Base-by-base conservation (phyloP, 2,113 vertebrate genomes). In the Mustela lutreola region DNA sequence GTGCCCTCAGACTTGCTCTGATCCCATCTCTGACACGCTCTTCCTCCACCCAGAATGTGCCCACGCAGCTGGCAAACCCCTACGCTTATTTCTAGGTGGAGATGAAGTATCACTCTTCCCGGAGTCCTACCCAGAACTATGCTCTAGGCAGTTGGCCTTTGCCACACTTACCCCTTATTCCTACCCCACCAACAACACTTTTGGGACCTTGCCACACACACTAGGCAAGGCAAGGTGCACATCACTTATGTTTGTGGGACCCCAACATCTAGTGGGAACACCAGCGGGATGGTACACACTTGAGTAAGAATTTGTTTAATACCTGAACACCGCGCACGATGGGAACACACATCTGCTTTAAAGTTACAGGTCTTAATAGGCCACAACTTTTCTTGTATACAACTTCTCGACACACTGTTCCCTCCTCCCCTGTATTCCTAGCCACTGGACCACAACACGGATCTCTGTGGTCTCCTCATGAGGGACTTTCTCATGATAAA, bases 401-500 rank as follows among this genome's bases (percentile, higher is more conserved):
- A n/a, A 5, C 58, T 7, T 80, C 28, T 67, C 42, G 24, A 56
- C 22, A 26, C 9, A 11, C 45, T 0, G 1, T 42, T 14, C 7
- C 36, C 8, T 9, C 14, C 12, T 4, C 50, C 6, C 3, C 18
- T 7, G 1, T 67, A 10, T 39, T 12, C n/a, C 2, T 26, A 28
- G 3, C 24, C 5, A 60, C 53, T 50, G 45, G 10, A 19, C 56
- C 53, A 45, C 7, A 71, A 11, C 42, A 15, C 10, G 58, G 65
- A 89, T 62, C 33, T 76, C 80, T 71, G 15, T 70, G 12, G 4
- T 70, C 73, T 86, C n/a, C 21, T 81, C 33, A 28, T 50, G 39
- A 82, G 48, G 62, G 76, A 3, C 45, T 91, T 84, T 90, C 39
- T 93, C 31, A 5, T 39, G 71, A 80, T 39, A 50, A 84, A 91